Evolutionary conservation across 2,797 vertebrate species (phyloP).

Genomic region (Miopithecus talapoin): DNA sequence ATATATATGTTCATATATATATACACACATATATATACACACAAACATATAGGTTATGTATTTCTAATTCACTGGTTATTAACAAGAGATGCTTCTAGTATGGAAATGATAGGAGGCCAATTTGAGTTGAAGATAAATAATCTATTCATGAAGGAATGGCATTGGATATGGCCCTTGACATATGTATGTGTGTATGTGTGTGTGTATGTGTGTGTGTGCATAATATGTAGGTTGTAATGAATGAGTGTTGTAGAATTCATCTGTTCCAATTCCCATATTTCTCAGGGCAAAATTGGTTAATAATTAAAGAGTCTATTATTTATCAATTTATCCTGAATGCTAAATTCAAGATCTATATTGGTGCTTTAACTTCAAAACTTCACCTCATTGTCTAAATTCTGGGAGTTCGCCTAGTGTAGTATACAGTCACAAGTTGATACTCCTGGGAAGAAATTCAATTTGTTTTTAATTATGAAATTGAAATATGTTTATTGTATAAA

Average conservation of each 20-base stretch:
- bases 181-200: no score
- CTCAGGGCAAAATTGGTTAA: not conserved
- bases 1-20: no score
- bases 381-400: not conserved
- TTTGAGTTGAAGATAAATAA: no score
- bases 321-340: not conserved
- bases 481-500: not conserved
- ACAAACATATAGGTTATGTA: not conserved
- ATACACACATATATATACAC: rapidly evolving
- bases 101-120: not conserved
- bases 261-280: not conserved
- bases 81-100: not conserved
- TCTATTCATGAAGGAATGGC: no score
- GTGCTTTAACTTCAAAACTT: not conserved
- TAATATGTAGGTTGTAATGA: not conserved
- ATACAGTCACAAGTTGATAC: not conserved
- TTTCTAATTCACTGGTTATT: not conserved
- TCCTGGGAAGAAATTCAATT: not conserved
- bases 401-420: not conserved
- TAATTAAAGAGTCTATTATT: not conserved
- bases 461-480: not conserved
- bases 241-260: not conserved
- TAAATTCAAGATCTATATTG: not conserved
- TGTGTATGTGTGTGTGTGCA: no score
- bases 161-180: no score